Base-by-base conservation (phyloP, 1,140 invertebrate species). In the Meloidogyne hapla region DNA sequence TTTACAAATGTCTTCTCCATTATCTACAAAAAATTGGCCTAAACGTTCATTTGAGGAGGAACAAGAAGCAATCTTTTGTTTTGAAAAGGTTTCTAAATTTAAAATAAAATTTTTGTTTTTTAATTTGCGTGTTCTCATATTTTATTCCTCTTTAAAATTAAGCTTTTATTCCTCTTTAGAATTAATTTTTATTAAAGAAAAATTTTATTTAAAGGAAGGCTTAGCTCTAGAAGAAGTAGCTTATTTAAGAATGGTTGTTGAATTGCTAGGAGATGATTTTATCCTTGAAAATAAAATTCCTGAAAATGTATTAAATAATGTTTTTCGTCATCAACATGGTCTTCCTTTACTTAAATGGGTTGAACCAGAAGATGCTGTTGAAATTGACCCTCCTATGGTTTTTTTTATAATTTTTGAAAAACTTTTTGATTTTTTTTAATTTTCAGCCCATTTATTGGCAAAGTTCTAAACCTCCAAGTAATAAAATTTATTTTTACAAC, bases 401-500 rank as follows among this genome's bases (percentile, higher is more conserved):
- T 72, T 63, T 72, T 61, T 61, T n/a, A n/a, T n/a, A n/a, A n/a
- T n/a, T n/a, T n/a, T n/a, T n/a, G n/a, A n/a, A n/a, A 26, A 18
- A 72, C 12, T 33, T 73, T 33, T 12, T 73, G 12, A 23, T 38
- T 38, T 67, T 67, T 67, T n/a, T 15, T 33, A 0, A 3, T 64
- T 21, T 74, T 74, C 8, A 9, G 75, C 75, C 69, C 6, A 13
- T 26, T 23, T 45, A 25, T 28, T 73, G 56, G 21, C 23, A 42
- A 61, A 21, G 13, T 63, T 23, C 10, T 5, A 26, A 64, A 56
- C 10, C 38, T 42, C 25, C 56, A 3, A 64, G 38, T 33, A 33
- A 33, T 13, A 25, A 40, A 74, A 25, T 68, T 26, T 77, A 68
- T 56, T 76, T 77, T 61, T 77, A 78, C 33, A 61, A 64, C n/a